Conservation (phyloP, 2,797 vertebrate genomes). For the Balearica regulorum region DNA sequence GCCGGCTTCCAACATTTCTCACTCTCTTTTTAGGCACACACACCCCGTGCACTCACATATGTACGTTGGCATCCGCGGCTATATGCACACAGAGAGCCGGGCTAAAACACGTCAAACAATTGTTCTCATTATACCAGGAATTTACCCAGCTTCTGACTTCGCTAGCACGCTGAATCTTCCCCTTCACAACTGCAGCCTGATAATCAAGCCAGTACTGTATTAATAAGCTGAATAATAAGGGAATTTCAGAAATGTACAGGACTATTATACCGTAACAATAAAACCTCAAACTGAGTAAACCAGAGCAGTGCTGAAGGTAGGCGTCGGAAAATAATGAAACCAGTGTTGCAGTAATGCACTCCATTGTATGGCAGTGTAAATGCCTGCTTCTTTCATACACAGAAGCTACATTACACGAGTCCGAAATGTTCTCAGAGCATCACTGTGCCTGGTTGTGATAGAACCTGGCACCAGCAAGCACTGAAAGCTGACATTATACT, state of each 20-base stretch:
- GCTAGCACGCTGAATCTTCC: conserved; percentile 79
- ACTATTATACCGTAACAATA: conserved; percentile 97
- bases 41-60: neutral
- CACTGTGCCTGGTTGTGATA: conserved; percentile 91
- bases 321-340: conserved; percentile 94
- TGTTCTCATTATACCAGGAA: conserved; percentile 73
- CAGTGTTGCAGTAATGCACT: conserved; percentile 95
- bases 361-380: conserved; percentile 96
- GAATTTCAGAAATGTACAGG: conserved; percentile 98
- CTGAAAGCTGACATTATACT: conserved; percentile 94
- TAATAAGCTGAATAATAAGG: conserved; percentile 99
- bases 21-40: conserved; percentile 1
- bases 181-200: conserved; percentile 85
- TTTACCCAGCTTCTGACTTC: conserved; percentile 82
- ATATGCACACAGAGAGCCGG: neutral
- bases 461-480: conserved; percentile 87
- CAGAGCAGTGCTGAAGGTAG: conserved; percentile 91
- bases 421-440: conserved; percentile 94
- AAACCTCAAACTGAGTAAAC: conserved; percentile 92
- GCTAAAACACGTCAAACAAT: conserved; percentile 64
- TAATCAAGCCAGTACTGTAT: conserved; percentile 93
- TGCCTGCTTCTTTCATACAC: conserved; percentile 94
- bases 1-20: conserved; percentile 26
- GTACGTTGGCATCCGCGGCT: conserved; percentile 29
- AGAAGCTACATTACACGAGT: conserved; percentile 93